Evolutionary conservation across 2,113 vertebrate genomes (phyloP), one percentile per base, ranked within the genome.

Genomic region (Hassar affinis): DNA sequence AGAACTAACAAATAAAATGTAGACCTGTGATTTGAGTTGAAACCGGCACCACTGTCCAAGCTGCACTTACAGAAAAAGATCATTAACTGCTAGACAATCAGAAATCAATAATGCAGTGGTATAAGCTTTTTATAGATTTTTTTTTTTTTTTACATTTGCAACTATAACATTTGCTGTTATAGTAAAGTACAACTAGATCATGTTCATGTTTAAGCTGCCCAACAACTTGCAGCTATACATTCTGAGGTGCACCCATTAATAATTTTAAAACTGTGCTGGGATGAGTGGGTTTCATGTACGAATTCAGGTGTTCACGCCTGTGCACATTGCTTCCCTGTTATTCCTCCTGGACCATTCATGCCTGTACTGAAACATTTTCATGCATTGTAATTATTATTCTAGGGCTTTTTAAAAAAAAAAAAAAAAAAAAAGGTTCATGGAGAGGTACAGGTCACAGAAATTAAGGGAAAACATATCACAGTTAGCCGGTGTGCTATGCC

Each of bases 341-440:
- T 78, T 78, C 64, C 81, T 80, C 15, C 61, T 71, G 47, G 81
- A 74, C 6, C 3, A 33, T 35, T 42, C 69, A 18, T 11, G 45
- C 52, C 45, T 47, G 1, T 45, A 51, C 22, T 38, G 11, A 72
- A 86, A 61, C 38, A 69, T 84, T 82, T 57, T 76, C 15, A 74
- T 6, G 47, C 54, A 79, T 68, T 76, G 85, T 76, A 78, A 84
- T 88, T 87, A 85, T 69, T 79, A 79, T 80, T 78, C 15, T 49
- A 78, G 72, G n/a, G n/a, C n/a, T n/a, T n/a, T n/a, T n/a, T n/a
- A n/a, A n/a, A n/a, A n/a, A n/a, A n/a, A n/a, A n/a, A n/a, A n/a
- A n/a, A n/a, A n/a, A 52, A 68, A 85, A 80, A 59, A 74, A 61
- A 49, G 20, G 81, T 38, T 71, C 80, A 78, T 59, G 51, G 42